Base-by-base conservation (phyloP, 1,140 invertebrate genomes). In the Bombus difficillimus region DNA sequence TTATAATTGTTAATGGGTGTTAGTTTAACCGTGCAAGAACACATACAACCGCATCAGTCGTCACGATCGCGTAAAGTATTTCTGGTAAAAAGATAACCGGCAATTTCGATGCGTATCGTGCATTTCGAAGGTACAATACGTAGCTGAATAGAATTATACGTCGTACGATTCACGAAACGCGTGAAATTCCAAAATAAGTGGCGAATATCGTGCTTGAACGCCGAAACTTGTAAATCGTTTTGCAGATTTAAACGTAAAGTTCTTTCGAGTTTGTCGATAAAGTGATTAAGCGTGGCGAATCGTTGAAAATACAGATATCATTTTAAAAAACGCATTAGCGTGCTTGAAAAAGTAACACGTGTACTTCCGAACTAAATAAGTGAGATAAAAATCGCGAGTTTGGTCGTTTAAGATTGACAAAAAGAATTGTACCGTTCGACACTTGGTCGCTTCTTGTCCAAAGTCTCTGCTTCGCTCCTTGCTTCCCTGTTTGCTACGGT, bases 241-340 rank as follows among this genome's bases (percentile, higher is more conserved):
- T 15, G 1, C 64, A 8, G 64, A 32, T 15, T 32, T 18, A 32
- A 66, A 66, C 64, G n/a, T 34, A 66, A 15, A n/a, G 13, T 32
- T 66, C 64, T 18, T 18, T 32, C 64, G n/a, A 66, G 13, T 53
- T 53, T 8, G 47, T 53, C 47, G 47, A 53, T 53, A 53, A 22
- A 53, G 47, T 22, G 47, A 53, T 53, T 53, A 53, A 53, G 47
- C 47, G 47, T 53, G 64, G 15, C 64, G 6, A 66, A 32, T 66
- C n/a, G 64, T 66, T 32, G 64, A 66, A 66, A 66, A 66, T 9
- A 15, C 32, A 32, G 64, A 34, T 32, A 15, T 66, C 64, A 32
- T n/a, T 32, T 66, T 18, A 66, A 66, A 66, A 66, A 66, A 66
- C 64, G 64, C 64, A 66, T 66, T 66, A 66, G 64, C 32, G 64